Base-by-base conservation (phyloP, 2,113 vertebrate species). In the Asarcornis scutulata region DNA sequence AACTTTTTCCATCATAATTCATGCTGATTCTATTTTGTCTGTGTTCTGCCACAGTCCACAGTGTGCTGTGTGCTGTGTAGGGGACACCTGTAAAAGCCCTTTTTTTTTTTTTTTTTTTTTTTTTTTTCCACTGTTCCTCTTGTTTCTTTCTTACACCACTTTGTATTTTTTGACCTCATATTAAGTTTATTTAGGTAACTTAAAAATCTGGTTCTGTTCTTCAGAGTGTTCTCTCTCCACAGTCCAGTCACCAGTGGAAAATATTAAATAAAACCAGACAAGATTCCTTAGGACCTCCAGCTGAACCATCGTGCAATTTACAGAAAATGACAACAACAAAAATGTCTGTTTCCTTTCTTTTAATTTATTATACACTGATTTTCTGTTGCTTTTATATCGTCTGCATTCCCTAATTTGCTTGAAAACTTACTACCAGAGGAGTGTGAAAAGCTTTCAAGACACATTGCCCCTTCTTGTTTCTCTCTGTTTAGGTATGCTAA, bases 71-170 rank as follows among this genome's bases (percentile, higher is more conserved):
- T 52, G 50, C 50, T 52, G 50, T 52, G 23, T 9, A 46, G 5
- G 9, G 5, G 7, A 34, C 12, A 13, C 22, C 27, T 40, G 25
- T 27, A 38, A 79, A 80, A 0, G 2, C 6, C 9, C 38, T 38
- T 38, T 38, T 40, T 40, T 40, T 40, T 40, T 40, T 11, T 4
- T 3, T 5, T 8, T 75, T 15, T 4, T 3, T 5, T 9, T 3
- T 3, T 5, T 9, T 75, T 15, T 11, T 31, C 0, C 10, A 63
- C 6, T 6, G 32, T 68, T 63, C 5, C 11, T 10, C 17, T 59
- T 44, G 8, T 25, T 84, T 71, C 2, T 17, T 34, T 83, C 17
- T 64, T 73, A n/a, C 25, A 52, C 2, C 6, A 10, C 13, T 55
- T 59, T 11, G 4, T 17, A 5, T 63, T 44, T 85, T 82, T 42